These are phyloP conservation scores for Eupithecia centaureata DNA, from an alignment of 2,888 invertebrate genomes.

Conservation along the genomic window DNA sequence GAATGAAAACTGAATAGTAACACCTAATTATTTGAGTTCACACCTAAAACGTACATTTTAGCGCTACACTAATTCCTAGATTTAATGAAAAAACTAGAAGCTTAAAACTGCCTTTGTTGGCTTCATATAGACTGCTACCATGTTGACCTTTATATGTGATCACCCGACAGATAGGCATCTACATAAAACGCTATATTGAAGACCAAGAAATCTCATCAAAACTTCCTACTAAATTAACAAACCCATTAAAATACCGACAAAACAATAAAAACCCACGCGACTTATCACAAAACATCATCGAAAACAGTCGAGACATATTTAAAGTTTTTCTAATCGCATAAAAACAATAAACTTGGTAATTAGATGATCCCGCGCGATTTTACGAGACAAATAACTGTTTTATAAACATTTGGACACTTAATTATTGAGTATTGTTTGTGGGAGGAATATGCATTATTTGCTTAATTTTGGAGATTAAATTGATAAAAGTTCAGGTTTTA, in stretches of 20 bases:
- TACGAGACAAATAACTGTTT: constrained; percentile 58
- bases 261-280: constrained; percentile 43
- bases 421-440: constrained; percentile 40
- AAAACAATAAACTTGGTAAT: constrained; percentile 59
- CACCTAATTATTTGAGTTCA: too few relatives aligned
- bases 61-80: not conserved
- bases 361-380: constrained; percentile 58
- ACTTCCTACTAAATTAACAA: constrained; percentile 38
- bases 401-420: constrained; percentile 52
- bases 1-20: too few relatives aligned
- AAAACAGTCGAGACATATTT: constrained; percentile 51
- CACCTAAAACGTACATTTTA: not conserved
- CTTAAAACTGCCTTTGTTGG: not conserved
- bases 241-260: constrained; percentile 40
- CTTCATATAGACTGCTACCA: not conserved
- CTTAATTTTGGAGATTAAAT: constrained; percentile 27
- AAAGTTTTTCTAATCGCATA: constrained; percentile 45
- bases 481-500: not conserved
- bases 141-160: not conserved
- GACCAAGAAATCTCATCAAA: constrained; percentile 27
- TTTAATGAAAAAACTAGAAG: not conserved
- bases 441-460: constrained; percentile 39
- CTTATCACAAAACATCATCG: constrained; percentile 52
- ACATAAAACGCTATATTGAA: constrained; percentile 24
- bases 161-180: constrained; percentile 10